phyloP scores from a whole-genome alignment of 23 tunicate genomes.

The Trididemnum clinides region DNA sequence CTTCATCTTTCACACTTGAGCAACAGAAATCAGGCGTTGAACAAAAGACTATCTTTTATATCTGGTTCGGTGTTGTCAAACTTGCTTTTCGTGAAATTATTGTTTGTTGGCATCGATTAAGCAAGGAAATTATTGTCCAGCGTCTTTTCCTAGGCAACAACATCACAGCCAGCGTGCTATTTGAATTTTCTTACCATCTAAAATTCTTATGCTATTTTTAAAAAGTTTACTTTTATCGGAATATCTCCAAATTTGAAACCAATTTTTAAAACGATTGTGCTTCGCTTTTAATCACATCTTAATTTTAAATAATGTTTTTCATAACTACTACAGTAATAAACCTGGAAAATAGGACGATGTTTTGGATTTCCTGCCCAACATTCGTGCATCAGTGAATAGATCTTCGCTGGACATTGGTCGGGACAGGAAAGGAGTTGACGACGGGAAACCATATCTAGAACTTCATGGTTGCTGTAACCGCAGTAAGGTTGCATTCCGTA shows the following conservation, averaged over 20 bases:
- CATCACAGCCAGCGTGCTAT: no score
- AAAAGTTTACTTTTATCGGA: no score
- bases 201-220: neutral
- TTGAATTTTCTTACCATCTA: neutral
- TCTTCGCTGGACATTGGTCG: conserved; percentile 84
- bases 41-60: no score
- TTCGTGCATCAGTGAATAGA: conserved; percentile 83
- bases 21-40: no score
- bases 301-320: neutral
- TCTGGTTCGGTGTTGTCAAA: no score
- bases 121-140: no score
- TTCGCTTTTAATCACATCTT: neutral
- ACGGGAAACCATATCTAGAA: conserved; percentile 68
- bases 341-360: conserved; percentile 67
- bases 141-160: no score
- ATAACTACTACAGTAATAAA: neutral
- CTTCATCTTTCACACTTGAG: no score
- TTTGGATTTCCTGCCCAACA: conserved; percentile 71
- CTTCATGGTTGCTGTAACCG: conserved; percentile 95
- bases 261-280: neutral
- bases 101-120: no score
- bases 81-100: no score
- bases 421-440: conserved; percentile 84
- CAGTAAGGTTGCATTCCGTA: conserved; percentile 95
- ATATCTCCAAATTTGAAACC: no score